phyloP scores from a whole-genome alignment of 2,113 vertebrate species.

The Asarcornis scutulata region DNA sequence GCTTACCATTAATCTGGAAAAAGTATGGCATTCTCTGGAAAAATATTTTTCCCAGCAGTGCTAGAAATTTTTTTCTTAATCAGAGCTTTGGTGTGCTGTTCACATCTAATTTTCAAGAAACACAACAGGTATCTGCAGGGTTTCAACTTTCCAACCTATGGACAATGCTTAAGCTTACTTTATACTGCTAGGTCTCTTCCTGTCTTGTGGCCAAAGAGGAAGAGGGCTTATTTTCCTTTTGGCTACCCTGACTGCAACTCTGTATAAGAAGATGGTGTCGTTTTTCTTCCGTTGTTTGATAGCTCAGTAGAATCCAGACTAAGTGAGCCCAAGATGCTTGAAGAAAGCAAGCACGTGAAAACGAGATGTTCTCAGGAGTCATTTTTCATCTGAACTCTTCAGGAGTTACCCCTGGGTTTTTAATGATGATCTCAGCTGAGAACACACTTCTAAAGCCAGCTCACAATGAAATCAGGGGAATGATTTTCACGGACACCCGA shows the following conservation, averaged over 20 bases:
- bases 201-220: not conserved
- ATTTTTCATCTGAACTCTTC: not conserved
- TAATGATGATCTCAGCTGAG: not conserved
- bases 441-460: not conserved
- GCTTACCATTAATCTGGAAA: not conserved
- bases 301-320: not conserved
- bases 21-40: not conserved
- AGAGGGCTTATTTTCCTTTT: not conserved
- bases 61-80: not conserved
- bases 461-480: not conserved
- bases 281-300: not conserved
- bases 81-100: not conserved
- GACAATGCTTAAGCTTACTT: not conserved
- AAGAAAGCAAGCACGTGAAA: not conserved
- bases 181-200: not conserved
- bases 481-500: not conserved
- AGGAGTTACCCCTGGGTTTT: not conserved
- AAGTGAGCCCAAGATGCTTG: rapidly evolving
- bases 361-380: not conserved
- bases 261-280: rapidly evolving
- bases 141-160: not conserved
- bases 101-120: not conserved
- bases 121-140: not conserved
- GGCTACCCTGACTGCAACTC: not conserved
- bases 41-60: not conserved